These are phyloP conservation scores for Parus major DNA, from an alignment of 2,113 vertebrate genomes.

Conservation along the genomic window DNA sequence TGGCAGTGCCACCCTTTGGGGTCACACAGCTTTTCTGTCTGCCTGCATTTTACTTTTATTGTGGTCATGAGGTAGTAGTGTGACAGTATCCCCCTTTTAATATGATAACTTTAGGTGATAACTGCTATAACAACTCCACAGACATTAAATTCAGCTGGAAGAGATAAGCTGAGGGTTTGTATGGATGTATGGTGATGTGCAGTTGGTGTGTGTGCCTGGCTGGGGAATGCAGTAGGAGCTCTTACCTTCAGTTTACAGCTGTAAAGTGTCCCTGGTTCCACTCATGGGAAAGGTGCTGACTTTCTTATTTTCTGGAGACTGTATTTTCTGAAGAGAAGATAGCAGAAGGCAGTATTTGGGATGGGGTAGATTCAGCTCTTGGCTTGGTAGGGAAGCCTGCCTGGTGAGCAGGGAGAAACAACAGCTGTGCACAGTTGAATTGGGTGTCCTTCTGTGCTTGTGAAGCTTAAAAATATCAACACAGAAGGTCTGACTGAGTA, in stretches of 20 bases:
- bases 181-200: neutral
- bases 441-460: neutral
- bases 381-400: neutral
- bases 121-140: neutral
- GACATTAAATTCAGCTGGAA: neutral
- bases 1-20: neutral
- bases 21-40: neutral
- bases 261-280: neutral
- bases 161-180: neutral
- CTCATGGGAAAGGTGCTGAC: neutral
- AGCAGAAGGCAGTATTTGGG: neutral
- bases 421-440: neutral
- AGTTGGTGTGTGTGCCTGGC: neutral
- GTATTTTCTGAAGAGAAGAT: neutral
- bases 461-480: neutral
- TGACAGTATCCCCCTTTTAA: neutral
- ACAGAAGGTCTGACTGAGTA: neutral
- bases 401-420: neutral
- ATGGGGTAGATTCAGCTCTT: neutral
- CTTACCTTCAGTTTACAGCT: neutral
- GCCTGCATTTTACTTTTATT: neutral
- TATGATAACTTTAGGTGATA: neutral
- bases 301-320: neutral
- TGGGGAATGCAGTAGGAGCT: neutral
- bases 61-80: neutral